Percentiles rank a stretch among this genome's conserved stretches.
Evolutionary conservation across 2,113 vertebrate species (phyloP).

Genomic region (Meriones unguiculatus): DNA sequence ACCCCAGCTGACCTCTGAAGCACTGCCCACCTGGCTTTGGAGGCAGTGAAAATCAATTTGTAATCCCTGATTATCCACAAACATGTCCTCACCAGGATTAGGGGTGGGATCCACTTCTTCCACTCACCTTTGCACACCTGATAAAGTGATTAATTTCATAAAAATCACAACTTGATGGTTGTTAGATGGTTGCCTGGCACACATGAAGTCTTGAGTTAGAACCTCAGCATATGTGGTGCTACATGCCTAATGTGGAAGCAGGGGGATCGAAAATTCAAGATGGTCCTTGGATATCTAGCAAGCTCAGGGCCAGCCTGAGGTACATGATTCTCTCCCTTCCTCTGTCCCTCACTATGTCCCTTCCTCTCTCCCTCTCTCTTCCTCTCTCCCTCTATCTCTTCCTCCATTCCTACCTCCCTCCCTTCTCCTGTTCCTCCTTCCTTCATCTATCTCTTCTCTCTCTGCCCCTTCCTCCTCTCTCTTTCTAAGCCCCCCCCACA

Average conservation of each 20-base stretch:
- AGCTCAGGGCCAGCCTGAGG: not conserved
- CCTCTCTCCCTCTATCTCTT: too few relatives aligned
- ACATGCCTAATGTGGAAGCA: not conserved
- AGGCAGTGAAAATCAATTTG: not conserved
- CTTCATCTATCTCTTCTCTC: not conserved
- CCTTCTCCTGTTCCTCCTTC: not conserved
- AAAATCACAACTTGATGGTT: not conserved
- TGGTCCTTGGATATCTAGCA: not conserved
- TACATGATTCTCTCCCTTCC: not conserved
- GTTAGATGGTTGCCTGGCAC: not conserved
- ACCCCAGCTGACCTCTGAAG: not conserved
- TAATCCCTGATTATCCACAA: not conserved
- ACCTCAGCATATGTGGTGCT: not conserved
- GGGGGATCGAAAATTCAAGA: not conserved
- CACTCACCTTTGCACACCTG: not conserved
- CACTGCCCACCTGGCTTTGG: fast-evolving
- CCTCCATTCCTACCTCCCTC: too few relatives aligned
- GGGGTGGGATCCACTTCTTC: not conserved
- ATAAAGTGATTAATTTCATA: not conserved
- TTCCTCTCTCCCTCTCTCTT: too few relatives aligned
- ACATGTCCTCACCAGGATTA: not conserved
- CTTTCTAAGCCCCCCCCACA: not conserved
- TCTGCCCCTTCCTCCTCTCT: not conserved
- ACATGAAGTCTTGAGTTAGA: not conserved
- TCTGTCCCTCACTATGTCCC: not conserved